These are phyloP conservation scores for Harpalus rufipes DNA, from an alignment of 2,888 invertebrate species.

Conservation along the genomic window DNA sequence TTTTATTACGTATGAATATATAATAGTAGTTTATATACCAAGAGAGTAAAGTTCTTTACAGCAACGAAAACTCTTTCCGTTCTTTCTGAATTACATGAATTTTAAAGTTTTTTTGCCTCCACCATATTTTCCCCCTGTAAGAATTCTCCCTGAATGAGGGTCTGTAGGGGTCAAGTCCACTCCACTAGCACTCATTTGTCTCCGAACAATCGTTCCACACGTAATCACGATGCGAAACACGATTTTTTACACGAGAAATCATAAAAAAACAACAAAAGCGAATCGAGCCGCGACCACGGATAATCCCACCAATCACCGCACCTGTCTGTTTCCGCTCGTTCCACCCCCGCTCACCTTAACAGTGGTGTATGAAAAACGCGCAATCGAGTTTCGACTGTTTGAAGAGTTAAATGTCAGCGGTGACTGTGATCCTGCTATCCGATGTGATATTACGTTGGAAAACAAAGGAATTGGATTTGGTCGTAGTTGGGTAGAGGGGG, in stretches of 20 bases:
- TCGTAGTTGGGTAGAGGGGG: background rate
- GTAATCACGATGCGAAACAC: slow-evolving; percentile 62
- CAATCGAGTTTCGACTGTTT: slow-evolving; percentile 58
- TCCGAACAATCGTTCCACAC: slow-evolving; percentile 57
- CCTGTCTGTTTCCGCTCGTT: slow-evolving; percentile 21
- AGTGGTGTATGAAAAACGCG: slow-evolving; percentile 49
- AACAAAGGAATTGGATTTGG: slow-evolving; percentile 40
- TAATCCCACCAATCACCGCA: slow-evolving; percentile 64
- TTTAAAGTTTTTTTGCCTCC: background rate
- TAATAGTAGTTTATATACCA: too few relatives aligned
- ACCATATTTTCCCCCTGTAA: background rate
- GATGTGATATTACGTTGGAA: slow-evolving; percentile 35
- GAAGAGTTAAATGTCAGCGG: slow-evolving; percentile 58
- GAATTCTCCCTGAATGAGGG: background rate
- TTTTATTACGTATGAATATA: too few relatives aligned
- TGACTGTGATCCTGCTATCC: slow-evolving; percentile 50
- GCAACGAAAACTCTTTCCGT: too few relatives aligned
- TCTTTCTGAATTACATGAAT: too few relatives aligned
- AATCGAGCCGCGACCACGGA: slow-evolving; percentile 49
- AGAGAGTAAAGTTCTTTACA: too few relatives aligned
- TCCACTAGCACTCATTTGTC: slow-evolving; percentile 57
- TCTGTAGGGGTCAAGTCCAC: slow-evolving; percentile 31
- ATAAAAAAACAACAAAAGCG: slow-evolving; percentile 62
- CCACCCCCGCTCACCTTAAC: background rate
- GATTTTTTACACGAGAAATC: slow-evolving; percentile 58